Evolutionary conservation across 2,888 invertebrate species (phyloP).

Genomic region (Apoda limacodes): DNA sequence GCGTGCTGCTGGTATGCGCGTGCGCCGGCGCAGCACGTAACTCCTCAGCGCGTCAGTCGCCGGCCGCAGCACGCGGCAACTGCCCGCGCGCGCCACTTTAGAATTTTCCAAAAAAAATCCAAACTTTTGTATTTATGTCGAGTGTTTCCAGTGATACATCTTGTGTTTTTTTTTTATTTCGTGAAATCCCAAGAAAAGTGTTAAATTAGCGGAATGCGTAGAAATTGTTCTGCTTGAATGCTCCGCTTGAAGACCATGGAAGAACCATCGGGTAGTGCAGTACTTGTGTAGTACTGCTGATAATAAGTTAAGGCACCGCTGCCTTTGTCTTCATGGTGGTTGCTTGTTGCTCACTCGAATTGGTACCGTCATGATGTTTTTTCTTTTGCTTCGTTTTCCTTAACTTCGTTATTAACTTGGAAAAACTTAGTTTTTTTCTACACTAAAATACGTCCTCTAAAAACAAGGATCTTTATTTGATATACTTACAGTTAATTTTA

Average conservation of each 20-base stretch:
- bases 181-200: too few relatives aligned
- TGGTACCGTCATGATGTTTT: constrained; percentile 33
- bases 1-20: constrained; percentile 25
- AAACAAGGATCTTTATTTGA: too few relatives aligned
- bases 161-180: too few relatives aligned
- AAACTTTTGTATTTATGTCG: too few relatives aligned
- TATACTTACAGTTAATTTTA: too few relatives aligned
- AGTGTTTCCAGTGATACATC: too few relatives aligned
- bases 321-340: constrained; percentile 43
- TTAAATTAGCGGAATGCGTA: constrained; percentile 38
- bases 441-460: too few relatives aligned
- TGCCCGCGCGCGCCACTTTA: constrained; percentile 35
- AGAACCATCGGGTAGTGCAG: constrained; percentile 31
- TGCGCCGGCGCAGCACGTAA: constrained; percentile 12
- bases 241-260: constrained; percentile 39
- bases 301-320: constrained; percentile 47
- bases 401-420: too few relatives aligned
- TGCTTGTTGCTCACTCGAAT: constrained; percentile 37
- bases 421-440: too few relatives aligned
- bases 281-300: constrained; percentile 29
- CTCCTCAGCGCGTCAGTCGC: constrained; percentile 18
- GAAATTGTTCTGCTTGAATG: constrained; percentile 49
- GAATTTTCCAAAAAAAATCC: too few relatives aligned
- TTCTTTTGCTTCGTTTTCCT: not conserved
- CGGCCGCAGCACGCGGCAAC: constrained; percentile 32